Base-by-base conservation (phyloP, 1,140 invertebrate species). In the Bombus pascuorum region DNA sequence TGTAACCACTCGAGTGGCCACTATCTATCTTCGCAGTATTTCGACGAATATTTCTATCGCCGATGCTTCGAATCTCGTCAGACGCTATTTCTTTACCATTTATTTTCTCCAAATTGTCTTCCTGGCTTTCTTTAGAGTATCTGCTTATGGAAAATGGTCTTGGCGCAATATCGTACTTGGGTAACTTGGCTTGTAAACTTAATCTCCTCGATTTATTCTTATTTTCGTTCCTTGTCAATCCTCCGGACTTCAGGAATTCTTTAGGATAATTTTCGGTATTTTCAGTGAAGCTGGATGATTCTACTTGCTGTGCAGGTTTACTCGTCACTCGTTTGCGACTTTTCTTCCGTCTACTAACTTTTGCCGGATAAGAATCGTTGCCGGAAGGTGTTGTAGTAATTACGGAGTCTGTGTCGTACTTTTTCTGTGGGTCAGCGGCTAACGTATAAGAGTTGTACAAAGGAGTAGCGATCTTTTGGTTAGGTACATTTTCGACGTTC, bases 111-210 rank as follows among this genome's bases (percentile, higher is more conserved):
- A 62, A 32, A 53, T 39, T 37, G 8, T 18, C 15, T 8, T 71
- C 44, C 2, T 9, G 32, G 5, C 15, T 72, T 12, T 15, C 37
- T 6, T 73, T 25, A 22, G 44, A 0, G 3, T 44, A 32, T 39
- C 6, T 65, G 37, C 25, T 12, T 25, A 13, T 8, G 22, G 86
- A 47, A 39, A 91, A 91, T 5, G 86, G 79, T 15, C 80, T 78
- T 0, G 89, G 89, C 12, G 62, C 57, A 3, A 15, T 39, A n/a
- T 85, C 77, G 2, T 87, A 87, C 15, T 80, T 92, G 0, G 73
- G 53, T 18, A 87, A 86, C 15, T 80, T 92, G 0, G 73, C 53
- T 18, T 72, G 53, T 57, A 73, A 44, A 15, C n/a, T 32, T 37
- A 80, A 66, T n/a, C 44, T 18, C 9, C 42, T 87, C 0, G 42